Percentiles rank a stretch among this genome's conserved stretches.
Conservation (phyloP, 2,113 vertebrate species). For the Scopus umbretta region DNA sequence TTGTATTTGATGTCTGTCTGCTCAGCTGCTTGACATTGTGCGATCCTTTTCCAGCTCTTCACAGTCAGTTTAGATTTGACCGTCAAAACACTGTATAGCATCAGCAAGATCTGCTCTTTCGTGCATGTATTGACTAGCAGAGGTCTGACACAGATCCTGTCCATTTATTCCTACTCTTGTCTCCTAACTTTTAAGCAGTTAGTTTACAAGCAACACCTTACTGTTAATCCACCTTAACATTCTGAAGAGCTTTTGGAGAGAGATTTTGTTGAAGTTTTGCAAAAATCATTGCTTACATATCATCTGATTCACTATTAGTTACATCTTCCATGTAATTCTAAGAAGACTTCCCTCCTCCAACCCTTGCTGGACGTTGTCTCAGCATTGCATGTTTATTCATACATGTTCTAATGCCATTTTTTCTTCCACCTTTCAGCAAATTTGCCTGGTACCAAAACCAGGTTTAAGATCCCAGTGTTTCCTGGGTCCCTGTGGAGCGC, state of each 20-base stretch:
- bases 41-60: not conserved
- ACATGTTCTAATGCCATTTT: not conserved
- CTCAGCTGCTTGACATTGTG: not conserved
- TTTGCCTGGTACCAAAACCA: not conserved
- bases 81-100: rapidly evolving
- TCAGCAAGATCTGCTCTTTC: not conserved
- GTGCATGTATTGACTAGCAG: not conserved
- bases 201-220: not conserved
- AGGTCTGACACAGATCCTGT: not conserved
- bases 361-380: rapidly evolving
- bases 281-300: not conserved
- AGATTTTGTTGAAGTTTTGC: not conserved
- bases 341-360: not conserved
- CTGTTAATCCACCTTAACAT: not conserved
- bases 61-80: not conserved
- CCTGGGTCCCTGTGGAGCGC: not conserved
- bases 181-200: not conserved
- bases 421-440: not conserved
- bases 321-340: not conserved
- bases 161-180: not conserved
- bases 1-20: not conserved
- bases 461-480: not conserved
- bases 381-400: not conserved
- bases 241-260: not conserved
- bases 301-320: not conserved